Evolutionary conservation across 2,113 vertebrate species (phyloP).

Genomic region (Microtus ochrogaster): DNA sequence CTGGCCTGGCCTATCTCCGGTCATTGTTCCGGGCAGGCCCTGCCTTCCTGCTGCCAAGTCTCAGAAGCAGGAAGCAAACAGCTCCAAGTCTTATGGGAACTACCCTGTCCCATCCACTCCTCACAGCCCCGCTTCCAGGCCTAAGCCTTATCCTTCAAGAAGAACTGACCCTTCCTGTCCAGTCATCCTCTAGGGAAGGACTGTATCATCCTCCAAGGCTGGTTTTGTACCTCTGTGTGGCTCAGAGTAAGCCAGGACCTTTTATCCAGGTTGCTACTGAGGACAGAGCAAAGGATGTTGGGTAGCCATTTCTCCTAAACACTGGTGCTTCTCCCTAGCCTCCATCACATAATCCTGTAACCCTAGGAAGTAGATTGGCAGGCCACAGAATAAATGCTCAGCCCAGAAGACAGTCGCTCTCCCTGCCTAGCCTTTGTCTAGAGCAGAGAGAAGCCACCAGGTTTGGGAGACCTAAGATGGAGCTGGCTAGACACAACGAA

Average conservation of each 20-base stretch:
- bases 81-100: neutral
- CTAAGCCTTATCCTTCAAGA: neutral
- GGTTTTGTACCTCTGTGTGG: neutral
- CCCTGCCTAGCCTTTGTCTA: neutral
- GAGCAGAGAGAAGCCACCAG: neutral
- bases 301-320: neutral
- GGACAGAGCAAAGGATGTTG: neutral
- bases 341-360: neutral
- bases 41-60: neutral
- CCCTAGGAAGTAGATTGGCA: neutral
- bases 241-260: neutral
- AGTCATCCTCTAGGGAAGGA: neutral
- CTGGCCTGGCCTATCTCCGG: neutral
- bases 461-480: too few species aligned
- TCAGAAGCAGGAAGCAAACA: slow-evolving; percentile 68
- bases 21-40: slow-evolving; percentile 62
- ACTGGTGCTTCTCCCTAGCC: too few species aligned
- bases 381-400: neutral
- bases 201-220: neutral
- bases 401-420: neutral
- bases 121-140: neutral
- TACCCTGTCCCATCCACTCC: slow-evolving; percentile 40
- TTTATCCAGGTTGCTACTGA: neutral
- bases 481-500: neutral
- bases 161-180: neutral